phyloP scores from a whole-genome alignment of 1,140 invertebrate species.

The Tenebrio molitor region DNA sequence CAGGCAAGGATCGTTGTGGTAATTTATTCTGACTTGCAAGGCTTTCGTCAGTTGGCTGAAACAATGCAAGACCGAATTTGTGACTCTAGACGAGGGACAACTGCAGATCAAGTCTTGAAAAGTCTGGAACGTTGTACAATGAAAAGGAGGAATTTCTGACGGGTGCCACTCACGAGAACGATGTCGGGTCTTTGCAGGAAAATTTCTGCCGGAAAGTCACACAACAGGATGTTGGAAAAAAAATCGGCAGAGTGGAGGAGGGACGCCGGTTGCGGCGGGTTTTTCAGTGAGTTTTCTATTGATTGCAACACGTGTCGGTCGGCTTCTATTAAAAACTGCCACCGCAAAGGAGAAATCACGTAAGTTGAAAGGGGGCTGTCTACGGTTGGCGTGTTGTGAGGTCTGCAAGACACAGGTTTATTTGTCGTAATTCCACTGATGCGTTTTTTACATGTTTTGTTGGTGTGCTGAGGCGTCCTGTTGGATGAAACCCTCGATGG shows the following conservation, averaged over 20 bases:
- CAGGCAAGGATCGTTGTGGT: constrained; percentile 69
- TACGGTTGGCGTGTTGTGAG: not conserved
- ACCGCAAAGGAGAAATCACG: constrained; percentile 50
- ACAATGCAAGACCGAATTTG: constrained; percentile 65
- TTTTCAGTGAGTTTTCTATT: constrained; percentile 61
- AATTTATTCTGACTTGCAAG: constrained; percentile 67
- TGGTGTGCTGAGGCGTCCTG: constrained; percentile 51
- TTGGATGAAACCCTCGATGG: constrained; percentile 58
- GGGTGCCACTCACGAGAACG: constrained; percentile 71
- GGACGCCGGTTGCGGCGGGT: constrained; percentile 54
- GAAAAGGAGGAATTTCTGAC: no score
- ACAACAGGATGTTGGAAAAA: constrained; percentile 75
- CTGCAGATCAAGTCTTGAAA: constrained; percentile 56
- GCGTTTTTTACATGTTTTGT: constrained; percentile 37
- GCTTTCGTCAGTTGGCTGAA: constrained; percentile 68
- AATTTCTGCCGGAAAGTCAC: constrained; percentile 79
- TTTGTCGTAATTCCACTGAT: no score
- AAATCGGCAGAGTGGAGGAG: constrained; percentile 71
- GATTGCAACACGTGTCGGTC: constrained; percentile 63
- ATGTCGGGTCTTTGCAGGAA: constrained; percentile 77
- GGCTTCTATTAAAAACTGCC: constrained; percentile 62
- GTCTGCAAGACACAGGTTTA: not conserved
- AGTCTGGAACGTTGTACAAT: constrained; percentile 53
- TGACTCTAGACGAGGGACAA: constrained; percentile 58
- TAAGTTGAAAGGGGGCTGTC: not conserved